Base-by-base conservation (phyloP, 2,888 invertebrate species). In the Catocala nupta region DNA sequence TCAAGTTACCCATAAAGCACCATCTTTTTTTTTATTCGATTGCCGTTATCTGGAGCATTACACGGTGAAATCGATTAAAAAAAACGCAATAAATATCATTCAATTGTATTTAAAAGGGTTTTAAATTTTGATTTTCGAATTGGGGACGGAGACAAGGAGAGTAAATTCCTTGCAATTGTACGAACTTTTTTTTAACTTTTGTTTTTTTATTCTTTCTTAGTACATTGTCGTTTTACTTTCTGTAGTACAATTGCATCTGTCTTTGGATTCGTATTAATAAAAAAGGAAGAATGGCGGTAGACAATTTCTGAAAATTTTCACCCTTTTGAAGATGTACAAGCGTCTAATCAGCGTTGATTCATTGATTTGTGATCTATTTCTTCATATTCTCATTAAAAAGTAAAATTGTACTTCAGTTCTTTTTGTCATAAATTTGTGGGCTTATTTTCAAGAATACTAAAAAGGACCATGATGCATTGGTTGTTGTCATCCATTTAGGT, bases 1-100 rank as follows among this genome's bases (percentile, higher is more conserved):
- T 93, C 93, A 93, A 92, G 91, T 91, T 92, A 92, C 93, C 90
- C 90, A 91, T 89, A 87, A 82, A 73, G 85, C 83, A 89, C 91
- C 91, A 90, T 86, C 71, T 81, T 75, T 79, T 84, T 83, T 63
- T 63, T 63, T 45, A 47, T 55, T 70, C 83, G 79, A 86, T 90
- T 90, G 88, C 89, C 76, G 71, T 77, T 85, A 92, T 91, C 88
- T 92, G 73, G 90, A 92, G 92, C 90, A 89, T 89, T 90, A 88
- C 90, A 88, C 79, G 85, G 82, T 77, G 75, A 86, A 90, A 87
- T 77, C 82, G 85, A 86, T 87, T 83, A 89, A 92, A n/a, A 91
- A 91, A 90, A 92, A 86, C 80, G 86, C 91, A 93, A 94, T 94
- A 94, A 93, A 94, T 93, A 94, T 93, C 88, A 89, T 91, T 89